Evolutionary conservation across 1,140 invertebrate genomes (phyloP).

Genomic region (Oedothorax gibbosus): DNA sequence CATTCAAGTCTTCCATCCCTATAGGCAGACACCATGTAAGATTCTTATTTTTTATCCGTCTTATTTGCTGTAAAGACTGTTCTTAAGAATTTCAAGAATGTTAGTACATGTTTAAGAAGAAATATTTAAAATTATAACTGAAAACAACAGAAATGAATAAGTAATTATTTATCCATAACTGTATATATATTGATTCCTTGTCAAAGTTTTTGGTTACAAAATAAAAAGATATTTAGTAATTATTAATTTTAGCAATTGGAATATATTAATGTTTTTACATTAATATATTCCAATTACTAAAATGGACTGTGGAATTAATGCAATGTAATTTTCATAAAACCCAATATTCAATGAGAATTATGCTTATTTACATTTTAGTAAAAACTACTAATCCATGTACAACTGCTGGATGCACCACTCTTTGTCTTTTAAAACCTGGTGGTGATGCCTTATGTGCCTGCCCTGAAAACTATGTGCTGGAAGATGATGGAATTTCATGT

Average conservation of each 20-base stretch:
- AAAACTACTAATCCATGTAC: constrained; percentile 71
- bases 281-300: too few species aligned
- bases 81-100: not conserved
- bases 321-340: too few species aligned
- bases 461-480: constrained; percentile 82
- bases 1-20: constrained; percentile 69
- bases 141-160: too few species aligned
- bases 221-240: too few species aligned
- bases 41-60: not conserved
- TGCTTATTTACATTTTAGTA: constrained; percentile 51
- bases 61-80: too few species aligned
- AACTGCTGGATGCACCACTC: constrained; percentile 76
- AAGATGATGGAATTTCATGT: constrained; percentile 77
- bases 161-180: too few species aligned
- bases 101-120: not conserved
- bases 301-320: too few species aligned
- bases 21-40: constrained; percentile 68
- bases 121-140: not conserved
- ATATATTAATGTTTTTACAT: too few species aligned
- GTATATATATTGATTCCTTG: too few species aligned
- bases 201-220: too few species aligned
- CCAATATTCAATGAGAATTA: too few species aligned
- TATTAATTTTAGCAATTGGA: too few species aligned
- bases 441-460: constrained; percentile 76
- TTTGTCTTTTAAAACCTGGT: constrained; percentile 81